phyloP scores from a whole-genome alignment of 2,888 invertebrate species.

The Drosophila picticornis region DNA sequence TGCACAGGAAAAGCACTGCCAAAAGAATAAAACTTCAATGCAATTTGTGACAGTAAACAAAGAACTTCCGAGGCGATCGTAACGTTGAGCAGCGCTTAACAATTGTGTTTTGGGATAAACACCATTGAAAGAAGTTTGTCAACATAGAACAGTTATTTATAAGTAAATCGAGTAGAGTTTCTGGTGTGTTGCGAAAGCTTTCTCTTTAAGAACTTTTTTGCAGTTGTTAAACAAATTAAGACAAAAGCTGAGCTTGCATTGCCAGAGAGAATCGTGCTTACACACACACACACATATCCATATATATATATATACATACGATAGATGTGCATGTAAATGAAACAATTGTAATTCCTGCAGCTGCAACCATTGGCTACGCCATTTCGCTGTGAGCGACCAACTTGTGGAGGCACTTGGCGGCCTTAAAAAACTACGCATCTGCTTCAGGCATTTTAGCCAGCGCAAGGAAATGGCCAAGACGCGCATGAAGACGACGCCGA shows the following conservation, averaged over 20 bases:
- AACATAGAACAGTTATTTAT: conserved; percentile 16
- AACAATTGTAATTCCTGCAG: conserved; percentile 66
- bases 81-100: conserved; percentile 47
- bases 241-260: conserved; percentile 58
- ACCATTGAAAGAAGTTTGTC: conserved; percentile 6
- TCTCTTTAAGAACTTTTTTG: conserved; percentile 20
- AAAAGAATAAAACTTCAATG: conserved; percentile 69
- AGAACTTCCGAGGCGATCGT: conserved; percentile 81
- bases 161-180: conserved; percentile 1
- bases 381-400: conserved; percentile 71
- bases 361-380: conserved; percentile 79
- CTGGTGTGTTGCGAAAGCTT: conserved; percentile 41
- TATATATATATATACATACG: neutral
- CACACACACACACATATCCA: neutral
- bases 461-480: conserved; percentile 81
- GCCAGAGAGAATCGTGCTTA: conserved; percentile 35
- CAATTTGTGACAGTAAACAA: conserved; percentile 81
- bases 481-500: conserved; percentile 82
- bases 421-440: conserved; percentile 76
- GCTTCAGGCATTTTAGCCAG: conserved; percentile 74
- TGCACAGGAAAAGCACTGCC: conserved; percentile 53
- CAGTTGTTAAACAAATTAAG: conserved; percentile 24
- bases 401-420: conserved; percentile 71
- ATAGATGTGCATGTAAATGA: conserved; percentile 12
- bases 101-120: conserved; percentile 16